phyloP scores from a whole-genome alignment of 2,888 invertebrate species.

The Stramonita haemastoma region DNA sequence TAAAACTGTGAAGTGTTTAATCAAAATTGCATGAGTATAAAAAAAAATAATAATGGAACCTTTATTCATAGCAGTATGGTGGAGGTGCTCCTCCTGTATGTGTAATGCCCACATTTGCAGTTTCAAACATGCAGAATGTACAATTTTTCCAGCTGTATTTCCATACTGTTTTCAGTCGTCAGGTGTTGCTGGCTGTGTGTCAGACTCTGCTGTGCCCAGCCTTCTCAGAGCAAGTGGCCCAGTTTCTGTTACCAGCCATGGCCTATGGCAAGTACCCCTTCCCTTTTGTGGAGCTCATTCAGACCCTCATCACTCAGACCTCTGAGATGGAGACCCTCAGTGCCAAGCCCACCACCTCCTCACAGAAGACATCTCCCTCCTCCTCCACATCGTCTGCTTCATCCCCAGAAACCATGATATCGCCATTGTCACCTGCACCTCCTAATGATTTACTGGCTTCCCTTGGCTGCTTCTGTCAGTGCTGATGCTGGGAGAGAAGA shows the following conservation, averaged over 20 bases:
- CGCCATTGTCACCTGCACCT: not conserved
- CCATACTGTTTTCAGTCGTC: conserved; percentile 52
- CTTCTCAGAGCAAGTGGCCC: conserved; percentile 73
- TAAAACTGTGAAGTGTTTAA: no score
- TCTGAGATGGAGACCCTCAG: not conserved
- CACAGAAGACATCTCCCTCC: not conserved
- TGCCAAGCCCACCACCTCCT: not conserved
- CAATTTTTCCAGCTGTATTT: no score
- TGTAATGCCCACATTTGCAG: no score
- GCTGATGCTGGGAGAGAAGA: conserved; percentile 83
- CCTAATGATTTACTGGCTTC: conserved; percentile 78
- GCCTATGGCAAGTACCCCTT: conserved; percentile 71
- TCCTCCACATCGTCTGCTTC: not conserved
- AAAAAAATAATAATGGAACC: no score
- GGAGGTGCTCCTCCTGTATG: no score
- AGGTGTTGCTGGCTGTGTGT: conserved; percentile 59
- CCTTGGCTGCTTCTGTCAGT: conserved; percentile 85
- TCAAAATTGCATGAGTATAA: no score
- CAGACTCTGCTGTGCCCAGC: conserved; percentile 70
- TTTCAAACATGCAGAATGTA: no score
- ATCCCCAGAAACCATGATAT: conserved; percentile 65
- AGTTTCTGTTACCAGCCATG: conserved; percentile 75
- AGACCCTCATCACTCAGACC: conserved; percentile 60
- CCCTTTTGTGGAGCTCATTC: conserved; percentile 73
- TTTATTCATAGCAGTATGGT: no score